Conservation (phyloP, 92 coral and sea anemone species). For the Phenganax subtilis region DNA sequence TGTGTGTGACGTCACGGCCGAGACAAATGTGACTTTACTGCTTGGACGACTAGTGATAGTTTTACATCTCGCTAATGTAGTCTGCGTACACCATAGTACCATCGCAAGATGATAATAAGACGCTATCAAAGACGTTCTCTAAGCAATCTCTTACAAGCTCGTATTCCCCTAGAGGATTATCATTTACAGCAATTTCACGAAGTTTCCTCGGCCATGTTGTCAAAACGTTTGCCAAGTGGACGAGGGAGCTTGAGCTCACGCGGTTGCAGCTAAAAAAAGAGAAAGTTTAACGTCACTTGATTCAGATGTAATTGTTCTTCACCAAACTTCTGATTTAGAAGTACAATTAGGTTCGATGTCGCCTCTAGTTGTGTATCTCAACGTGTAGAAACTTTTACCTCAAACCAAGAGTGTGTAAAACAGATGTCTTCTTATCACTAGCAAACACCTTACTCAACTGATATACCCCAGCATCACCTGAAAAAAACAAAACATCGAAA, state of each 20-base stretch:
- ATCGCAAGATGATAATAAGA: conserved; percentile 23
- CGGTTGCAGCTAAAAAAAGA: conserved; percentile 38
- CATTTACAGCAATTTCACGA: conserved; percentile 56
- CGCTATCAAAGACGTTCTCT: conserved; percentile 42
- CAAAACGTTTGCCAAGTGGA: conserved; percentile 50
- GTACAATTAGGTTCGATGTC: background rate
- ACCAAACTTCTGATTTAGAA: no score
- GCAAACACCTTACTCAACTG: conserved; percentile 38
- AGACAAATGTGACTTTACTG: no score
- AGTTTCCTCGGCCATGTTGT: conserved; percentile 60
- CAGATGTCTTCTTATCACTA: conserved; percentile 5
- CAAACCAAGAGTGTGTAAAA: conserved; percentile 27
- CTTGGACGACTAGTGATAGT: no score
- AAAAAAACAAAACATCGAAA: background rate
- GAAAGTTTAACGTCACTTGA: background rate
- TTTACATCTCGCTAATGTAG: conserved; percentile 70
- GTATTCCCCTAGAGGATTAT: conserved; percentile 53
- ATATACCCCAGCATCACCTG: conserved; percentile 46
- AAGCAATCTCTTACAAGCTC: conserved; percentile 18
- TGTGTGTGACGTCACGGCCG: no score
- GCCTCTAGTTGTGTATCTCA: background rate
- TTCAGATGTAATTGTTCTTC: no score
- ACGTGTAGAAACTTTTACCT: conserved; percentile 21
- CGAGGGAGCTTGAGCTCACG: conserved; percentile 41
- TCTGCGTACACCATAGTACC: conserved; percentile 53